Base-by-base conservation (phyloP, 2,888 invertebrate species). In the Folsomia candida region DNA sequence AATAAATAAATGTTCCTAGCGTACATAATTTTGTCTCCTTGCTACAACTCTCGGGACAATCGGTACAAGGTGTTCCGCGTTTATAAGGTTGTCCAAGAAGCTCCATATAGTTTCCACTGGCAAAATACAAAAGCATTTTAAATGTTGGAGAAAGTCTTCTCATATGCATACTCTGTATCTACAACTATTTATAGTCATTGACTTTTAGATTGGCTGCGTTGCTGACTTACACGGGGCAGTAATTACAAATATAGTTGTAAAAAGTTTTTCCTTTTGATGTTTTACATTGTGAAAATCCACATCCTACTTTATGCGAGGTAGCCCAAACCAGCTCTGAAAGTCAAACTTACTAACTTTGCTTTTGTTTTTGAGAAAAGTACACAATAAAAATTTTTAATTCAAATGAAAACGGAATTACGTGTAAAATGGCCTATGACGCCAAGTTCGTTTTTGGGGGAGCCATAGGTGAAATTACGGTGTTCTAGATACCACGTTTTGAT, bases 291-390 rank as follows among this genome's bases (percentile, higher is more conserved):
- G 89, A 87, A 78, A 91, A 85, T 0, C 91, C 37, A 37, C 37
- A 37, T 37, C 37, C 37, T 9, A 37, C 37, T 37, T 37, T 37
- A 82, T 91, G 91, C 24, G 88, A 88, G 2, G 90, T 86, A 14
- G 91, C 91, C 92, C 92, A 92, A 26, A 90, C 90, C 88, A 92
- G 88, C 67, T 62, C n/a, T n/a, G n/a, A n/a, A n/a, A n/a, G n/a
- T n/a, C n/a, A n/a, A n/a, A n/a, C n/a, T n/a, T n/a, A n/a, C n/a
- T n/a, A n/a, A n/a, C n/a, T n/a, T n/a, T n/a, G n/a, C n/a, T n/a
- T n/a, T n/a, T n/a, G n/a, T n/a, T n/a, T n/a, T n/a, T 37, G 37
- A 37, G 37, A 9, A 37, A 37, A 37, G 37, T 37, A 14, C 4
- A 4, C 2, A 51, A 37, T 18, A 47, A 51, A 51, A 59, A 37